A percentile compares a stretch with the other conserved stretches of the same genome.
Conservation (phyloP, 2,888 invertebrate genomes). For the Cephus nigrinus region DNA sequence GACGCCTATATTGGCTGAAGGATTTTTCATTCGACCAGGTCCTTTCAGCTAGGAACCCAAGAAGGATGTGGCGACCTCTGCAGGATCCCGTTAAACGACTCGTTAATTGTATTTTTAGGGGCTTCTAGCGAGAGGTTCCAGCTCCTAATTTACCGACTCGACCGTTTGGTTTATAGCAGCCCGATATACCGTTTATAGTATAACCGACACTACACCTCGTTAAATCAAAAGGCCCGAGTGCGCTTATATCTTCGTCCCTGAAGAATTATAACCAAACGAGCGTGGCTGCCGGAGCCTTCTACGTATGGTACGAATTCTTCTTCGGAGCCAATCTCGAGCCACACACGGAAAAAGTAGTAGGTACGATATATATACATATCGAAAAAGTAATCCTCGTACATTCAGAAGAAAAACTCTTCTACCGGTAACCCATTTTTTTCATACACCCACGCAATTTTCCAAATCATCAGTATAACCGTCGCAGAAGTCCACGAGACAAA, state of each 20-base stretch:
- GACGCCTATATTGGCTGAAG: background rate
- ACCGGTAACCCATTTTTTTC: background rate
- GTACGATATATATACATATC: background rate
- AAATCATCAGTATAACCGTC: conserved; percentile 12
- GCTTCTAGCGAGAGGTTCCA: conserved; percentile 48
- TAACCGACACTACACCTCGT: conserved; percentile 62
- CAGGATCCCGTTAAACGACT: conserved; percentile 54
- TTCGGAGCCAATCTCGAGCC: background rate
- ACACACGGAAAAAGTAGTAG: background rate
- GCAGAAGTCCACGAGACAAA: conserved; percentile 14
- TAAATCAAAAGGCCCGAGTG: conserved; percentile 55
- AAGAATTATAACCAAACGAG: conserved; percentile 50
- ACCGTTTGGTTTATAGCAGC: conserved; percentile 58
- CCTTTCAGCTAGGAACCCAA: background rate
- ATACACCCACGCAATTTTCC: background rate
- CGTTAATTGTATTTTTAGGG: conserved; percentile 62
- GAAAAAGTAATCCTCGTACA: background rate
- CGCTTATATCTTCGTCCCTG: conserved; percentile 37
- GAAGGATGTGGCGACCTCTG: conserved; percentile 19
- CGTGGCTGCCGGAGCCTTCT: background rate
- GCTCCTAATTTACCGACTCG: conserved; percentile 60
- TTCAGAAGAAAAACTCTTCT: conserved; percentile 2
- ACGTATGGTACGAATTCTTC: background rate
- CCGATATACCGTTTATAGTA: conserved; percentile 57
- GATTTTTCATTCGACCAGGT: background rate